Percentiles rank a stretch among this genome's conserved stretches.
These are phyloP conservation scores for Pristionchus entomophagus DNA, from an alignment of 2,888 invertebrate genomes.

Conservation along the genomic window DNA sequence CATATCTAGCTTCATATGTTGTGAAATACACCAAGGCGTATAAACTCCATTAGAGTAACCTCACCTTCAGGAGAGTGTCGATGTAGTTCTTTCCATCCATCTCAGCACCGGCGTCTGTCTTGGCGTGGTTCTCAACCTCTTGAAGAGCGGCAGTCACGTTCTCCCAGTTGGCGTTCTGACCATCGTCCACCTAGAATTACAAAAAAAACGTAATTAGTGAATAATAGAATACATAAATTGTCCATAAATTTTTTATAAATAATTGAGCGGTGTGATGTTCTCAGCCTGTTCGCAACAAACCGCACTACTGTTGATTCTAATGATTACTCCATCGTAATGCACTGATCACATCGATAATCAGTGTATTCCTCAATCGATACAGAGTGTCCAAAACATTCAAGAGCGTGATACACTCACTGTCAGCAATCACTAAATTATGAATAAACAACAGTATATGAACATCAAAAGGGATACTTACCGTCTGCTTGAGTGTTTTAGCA, in stretches of 20 bases:
- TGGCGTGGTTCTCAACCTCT: conserved; percentile 65
- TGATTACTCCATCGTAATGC: no score
- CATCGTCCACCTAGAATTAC: conserved; percentile 52
- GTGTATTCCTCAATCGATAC: no score
- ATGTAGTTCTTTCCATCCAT: conserved; percentile 67
- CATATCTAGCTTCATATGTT: no score
- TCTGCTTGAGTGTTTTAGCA: conserved; percentile 76
- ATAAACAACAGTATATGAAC: neutral
- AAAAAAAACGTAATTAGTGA: neutral
- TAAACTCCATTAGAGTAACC: no score
- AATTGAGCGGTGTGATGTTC: no score
- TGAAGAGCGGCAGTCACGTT: conserved; percentile 65
- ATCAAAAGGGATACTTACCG: conserved; percentile 67
- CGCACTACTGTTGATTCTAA: no score
- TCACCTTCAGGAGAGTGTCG: conserved; percentile 67
- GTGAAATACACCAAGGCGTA: no score
- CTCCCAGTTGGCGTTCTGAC: conserved; percentile 64
- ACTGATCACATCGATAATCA: no score
- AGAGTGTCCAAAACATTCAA: neutral
- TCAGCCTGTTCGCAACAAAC: no score
- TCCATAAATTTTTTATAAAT: neutral
- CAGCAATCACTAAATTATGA: neutral
- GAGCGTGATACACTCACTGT: no score
- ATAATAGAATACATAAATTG: neutral
- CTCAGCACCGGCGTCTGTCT: conserved; percentile 60